Conservation (phyloP, 2,113 vertebrate species). For the Odocoileus virginianus region DNA sequence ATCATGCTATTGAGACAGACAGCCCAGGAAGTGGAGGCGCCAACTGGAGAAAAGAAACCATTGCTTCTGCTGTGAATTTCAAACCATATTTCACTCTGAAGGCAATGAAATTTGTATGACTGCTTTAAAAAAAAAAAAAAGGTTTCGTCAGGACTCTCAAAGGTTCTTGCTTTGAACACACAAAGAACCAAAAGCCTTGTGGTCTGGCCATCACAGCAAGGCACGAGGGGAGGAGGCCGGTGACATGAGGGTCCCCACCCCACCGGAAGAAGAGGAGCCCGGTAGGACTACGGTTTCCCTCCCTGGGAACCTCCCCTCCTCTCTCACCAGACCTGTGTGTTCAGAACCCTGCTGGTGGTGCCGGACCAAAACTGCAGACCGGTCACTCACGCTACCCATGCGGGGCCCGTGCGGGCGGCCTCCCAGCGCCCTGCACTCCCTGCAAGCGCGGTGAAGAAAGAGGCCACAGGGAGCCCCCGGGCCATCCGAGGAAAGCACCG, state of each 20-base stretch:
- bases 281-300: background rate
- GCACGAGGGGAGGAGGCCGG: background rate
- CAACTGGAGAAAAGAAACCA: background rate
- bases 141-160: background rate
- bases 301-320: background rate
- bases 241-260: background rate
- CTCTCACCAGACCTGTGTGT: background rate
- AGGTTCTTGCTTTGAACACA: background rate
- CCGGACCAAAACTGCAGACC: background rate
- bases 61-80: background rate
- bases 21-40: background rate
- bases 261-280: background rate
- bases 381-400: background rate
- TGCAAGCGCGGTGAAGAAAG: fast-evolving
- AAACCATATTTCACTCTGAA: background rate
- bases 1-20: background rate
- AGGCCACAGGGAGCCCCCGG: no score
- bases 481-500: fast-evolving
- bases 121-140: background rate
- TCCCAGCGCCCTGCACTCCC: background rate
- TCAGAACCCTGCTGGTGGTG: background rate
- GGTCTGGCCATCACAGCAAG: background rate
- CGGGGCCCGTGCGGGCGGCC: background rate
- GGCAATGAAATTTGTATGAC: background rate
- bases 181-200: background rate